Conservation (phyloP, 2,888 invertebrate species). For the Fragum fragum region DNA sequence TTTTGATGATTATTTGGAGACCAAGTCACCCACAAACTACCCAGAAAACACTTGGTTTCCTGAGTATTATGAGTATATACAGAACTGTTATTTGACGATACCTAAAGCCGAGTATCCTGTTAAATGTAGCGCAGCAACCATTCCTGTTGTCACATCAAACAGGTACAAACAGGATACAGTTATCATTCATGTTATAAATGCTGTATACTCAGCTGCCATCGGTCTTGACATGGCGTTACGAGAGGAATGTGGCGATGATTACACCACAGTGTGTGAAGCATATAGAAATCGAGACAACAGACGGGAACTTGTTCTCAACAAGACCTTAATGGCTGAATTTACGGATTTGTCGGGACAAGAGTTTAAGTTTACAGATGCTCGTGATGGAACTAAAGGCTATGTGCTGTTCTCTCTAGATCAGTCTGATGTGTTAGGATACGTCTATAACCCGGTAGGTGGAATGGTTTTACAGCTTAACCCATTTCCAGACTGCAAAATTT, state of each 20-base stretch:
- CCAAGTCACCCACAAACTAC: constrained; percentile 78
- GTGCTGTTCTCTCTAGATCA: constrained; percentile 68
- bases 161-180: constrained; percentile 80
- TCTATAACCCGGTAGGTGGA: constrained; percentile 64
- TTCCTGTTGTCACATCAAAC: constrained; percentile 67
- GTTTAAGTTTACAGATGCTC: constrained; percentile 74
- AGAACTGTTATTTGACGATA: constrained; percentile 83
- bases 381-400: constrained; percentile 82
- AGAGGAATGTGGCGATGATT: constrained; percentile 76
- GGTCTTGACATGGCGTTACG: constrained; percentile 79
- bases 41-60: constrained; percentile 87
- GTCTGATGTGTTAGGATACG: constrained; percentile 42
- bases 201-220: constrained; percentile 83
- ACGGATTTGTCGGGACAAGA: constrained; percentile 74
- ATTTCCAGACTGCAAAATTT: too few relatives aligned
- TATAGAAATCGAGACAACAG: constrained; percentile 70
- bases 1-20: constrained; percentile 80
- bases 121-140: constrained; percentile 65
- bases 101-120: constrained; percentile 64
- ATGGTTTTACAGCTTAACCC: too few relatives aligned
- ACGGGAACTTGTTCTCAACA: constrained; percentile 68
- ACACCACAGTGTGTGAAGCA: constrained; percentile 80
- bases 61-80: constrained; percentile 86
- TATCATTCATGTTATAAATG: constrained; percentile 83
- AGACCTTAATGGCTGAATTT: constrained; percentile 76